Percentiles rank a stretch among this genome's conserved stretches.
Evolutionary conservation across 2,888 invertebrate genomes (phyloP).

Genomic region (Andrena fulva): DNA sequence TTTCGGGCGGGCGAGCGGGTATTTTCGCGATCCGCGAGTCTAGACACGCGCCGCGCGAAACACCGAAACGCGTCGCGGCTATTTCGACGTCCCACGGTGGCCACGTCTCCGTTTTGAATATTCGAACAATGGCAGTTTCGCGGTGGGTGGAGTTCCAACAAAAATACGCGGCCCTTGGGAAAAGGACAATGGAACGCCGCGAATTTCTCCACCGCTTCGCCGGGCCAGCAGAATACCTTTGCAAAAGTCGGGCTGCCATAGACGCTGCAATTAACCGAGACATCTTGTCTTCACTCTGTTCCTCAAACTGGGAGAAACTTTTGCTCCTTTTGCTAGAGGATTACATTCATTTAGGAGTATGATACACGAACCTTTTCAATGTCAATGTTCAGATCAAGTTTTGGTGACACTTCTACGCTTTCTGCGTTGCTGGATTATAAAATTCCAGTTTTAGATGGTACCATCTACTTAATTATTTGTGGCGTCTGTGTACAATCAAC

Average conservation of each 20-base stretch:
- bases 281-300: background rate
- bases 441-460: too few species aligned
- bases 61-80: conserved; percentile 71
- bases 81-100: conserved; percentile 72
- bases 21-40: conserved; percentile 59
- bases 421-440: too few species aligned
- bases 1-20: background rate
- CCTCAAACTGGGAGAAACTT: too few species aligned
- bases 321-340: too few species aligned
- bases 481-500: too few species aligned
- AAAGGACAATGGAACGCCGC: conserved; percentile 56
- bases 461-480: too few species aligned
- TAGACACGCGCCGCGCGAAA: conserved; percentile 64
- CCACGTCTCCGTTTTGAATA: conserved; percentile 73
- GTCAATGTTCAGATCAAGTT: too few species aligned
- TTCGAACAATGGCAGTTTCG: conserved; percentile 75
- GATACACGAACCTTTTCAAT: too few species aligned
- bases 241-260: background rate
- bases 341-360: too few species aligned
- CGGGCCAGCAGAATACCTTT: conserved; percentile 17
- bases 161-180: conserved; percentile 63
- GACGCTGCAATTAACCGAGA: conserved; percentile 4
- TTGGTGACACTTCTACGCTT: too few species aligned
- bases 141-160: conserved; percentile 69
- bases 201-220: conserved; percentile 19